Conservation (phyloP, 2,113 vertebrate species). For the Martes martes region DNA sequence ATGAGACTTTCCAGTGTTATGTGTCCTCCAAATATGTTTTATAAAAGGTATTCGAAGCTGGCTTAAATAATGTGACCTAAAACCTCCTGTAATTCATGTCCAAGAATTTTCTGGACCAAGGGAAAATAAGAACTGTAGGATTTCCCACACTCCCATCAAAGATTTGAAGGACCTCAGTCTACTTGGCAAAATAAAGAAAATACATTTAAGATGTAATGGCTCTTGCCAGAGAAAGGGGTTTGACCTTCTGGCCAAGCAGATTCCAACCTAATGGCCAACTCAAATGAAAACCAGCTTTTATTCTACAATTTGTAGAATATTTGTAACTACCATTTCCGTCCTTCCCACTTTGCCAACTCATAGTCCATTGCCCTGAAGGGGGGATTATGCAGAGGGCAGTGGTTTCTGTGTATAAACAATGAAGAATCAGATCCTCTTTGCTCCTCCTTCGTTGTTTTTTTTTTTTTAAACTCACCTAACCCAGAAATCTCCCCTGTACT, state of each 20-base stretch:
- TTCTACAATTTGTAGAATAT: conserved; percentile 19
- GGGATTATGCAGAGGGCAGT: background rate
- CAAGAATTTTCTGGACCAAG: background rate
- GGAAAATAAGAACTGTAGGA: background rate
- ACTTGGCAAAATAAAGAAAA: conserved; percentile 19
- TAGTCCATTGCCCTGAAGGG: background rate
- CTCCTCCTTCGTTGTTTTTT: background rate
- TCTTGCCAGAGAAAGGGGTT: conserved; percentile 20
- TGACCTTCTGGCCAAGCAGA: background rate
- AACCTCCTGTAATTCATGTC: background rate
- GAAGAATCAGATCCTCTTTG: background rate
- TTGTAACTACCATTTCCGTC: conserved; percentile 17
- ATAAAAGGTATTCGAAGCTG: background rate
- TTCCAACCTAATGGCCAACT: conserved; percentile 32
- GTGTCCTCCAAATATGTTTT: background rate
- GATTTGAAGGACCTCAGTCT: conserved; percentile 5
- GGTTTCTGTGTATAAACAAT: background rate
- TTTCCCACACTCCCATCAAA: background rate
- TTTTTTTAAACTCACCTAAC: background rate
- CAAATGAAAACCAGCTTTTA: conserved; percentile 10
- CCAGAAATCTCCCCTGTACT: background rate
- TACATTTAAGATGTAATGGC: background rate
- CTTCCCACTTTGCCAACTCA: background rate
- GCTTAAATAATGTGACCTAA: background rate
- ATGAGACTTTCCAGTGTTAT: background rate